Conservation (phyloP, 2,888 invertebrate species). For the Agrotis puta region DNA sequence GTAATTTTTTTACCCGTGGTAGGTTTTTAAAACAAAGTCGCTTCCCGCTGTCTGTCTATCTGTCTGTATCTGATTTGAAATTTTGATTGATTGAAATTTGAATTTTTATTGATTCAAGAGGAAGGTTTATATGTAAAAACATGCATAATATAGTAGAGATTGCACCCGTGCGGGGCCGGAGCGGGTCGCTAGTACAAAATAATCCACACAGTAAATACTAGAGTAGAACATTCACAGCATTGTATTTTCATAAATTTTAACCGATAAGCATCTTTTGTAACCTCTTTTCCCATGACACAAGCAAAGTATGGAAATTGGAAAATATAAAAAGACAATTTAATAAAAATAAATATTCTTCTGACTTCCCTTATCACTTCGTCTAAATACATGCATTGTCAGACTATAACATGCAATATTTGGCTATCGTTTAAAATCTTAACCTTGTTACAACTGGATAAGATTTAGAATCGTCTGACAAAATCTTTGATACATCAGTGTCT, state of each 20-base stretch:
- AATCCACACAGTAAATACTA: background rate
- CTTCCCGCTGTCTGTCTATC: no score
- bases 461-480: constrained; percentile 15
- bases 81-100: no score
- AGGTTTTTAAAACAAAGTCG: no score
- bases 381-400: constrained; percentile 44
- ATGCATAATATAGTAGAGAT: no score
- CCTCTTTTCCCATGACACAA: constrained; percentile 32
- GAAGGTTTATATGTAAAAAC: no score
- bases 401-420: constrained; percentile 6
- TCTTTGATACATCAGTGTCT: constrained; percentile 40
- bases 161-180: no score
- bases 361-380: constrained; percentile 44
- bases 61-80: no score
- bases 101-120: no score
- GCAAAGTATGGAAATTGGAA: constrained; percentile 52
- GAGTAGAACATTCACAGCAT: background rate
- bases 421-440: constrained; percentile 4
- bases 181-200: no score
- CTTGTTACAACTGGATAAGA: background rate
- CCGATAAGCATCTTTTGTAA: constrained; percentile 32
- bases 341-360: constrained; percentile 45
- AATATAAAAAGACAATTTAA: constrained; percentile 56
- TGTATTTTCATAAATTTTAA: constrained; percentile 31
- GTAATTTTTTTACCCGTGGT: no score